phyloP scores from a whole-genome alignment of 2,113 vertebrate genomes.

The Martes martes region DNA sequence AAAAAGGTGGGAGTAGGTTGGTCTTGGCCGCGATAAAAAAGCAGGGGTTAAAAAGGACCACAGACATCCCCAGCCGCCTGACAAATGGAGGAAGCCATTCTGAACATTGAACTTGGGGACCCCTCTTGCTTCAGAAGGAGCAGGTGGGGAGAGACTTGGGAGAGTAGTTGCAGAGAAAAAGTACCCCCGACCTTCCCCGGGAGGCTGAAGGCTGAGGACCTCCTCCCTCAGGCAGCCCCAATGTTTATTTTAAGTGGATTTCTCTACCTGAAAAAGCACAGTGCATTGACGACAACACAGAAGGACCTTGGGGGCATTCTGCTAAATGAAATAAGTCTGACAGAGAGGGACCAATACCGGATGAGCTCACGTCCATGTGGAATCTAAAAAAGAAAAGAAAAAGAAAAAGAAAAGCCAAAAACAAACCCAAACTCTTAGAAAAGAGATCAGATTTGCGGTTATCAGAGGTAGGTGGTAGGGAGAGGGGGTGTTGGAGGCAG shows the following conservation, averaged over 20 bases:
- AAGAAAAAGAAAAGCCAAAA: not conserved
- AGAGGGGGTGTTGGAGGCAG: not conserved
- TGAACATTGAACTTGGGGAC: not conserved
- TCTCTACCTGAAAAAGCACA: not conserved
- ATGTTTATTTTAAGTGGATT: not conserved
- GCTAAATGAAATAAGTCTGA: not conserved
- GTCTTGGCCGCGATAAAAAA: not conserved
- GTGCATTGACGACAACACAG: not conserved
- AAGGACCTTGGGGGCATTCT: not conserved
- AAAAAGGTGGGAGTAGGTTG: not conserved
- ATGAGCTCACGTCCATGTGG: not conserved
- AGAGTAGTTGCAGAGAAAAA: not conserved
- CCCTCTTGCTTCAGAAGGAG: not conserved
- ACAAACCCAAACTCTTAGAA: not conserved
- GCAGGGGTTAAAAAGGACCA: not conserved
- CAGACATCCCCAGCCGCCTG: not conserved
- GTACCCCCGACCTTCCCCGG: not conserved
- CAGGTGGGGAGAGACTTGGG: not conserved
- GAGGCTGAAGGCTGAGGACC: not conserved
- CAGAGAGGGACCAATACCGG: not conserved
- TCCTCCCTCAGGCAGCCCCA: not conserved
- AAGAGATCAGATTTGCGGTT: not conserved
- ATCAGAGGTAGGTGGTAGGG: not conserved
- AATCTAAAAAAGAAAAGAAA: not conserved
- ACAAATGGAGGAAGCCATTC: not conserved